Conservation (phyloP, 2,888 invertebrate species). For the Trachelus stipa region DNA sequence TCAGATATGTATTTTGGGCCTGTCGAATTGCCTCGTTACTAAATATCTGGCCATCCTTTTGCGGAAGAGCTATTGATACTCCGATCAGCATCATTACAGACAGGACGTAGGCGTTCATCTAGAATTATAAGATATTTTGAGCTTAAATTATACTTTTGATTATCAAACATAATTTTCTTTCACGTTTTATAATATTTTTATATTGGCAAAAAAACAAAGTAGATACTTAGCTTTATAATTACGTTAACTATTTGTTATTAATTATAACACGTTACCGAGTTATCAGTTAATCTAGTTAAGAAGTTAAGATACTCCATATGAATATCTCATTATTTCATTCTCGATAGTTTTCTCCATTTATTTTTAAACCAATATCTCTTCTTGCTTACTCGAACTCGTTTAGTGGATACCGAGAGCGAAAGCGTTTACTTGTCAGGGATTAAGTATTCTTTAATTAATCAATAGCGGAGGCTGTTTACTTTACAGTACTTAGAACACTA, state of each 20-base stretch:
- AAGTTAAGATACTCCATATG: neutral
- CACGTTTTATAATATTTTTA: neutral
- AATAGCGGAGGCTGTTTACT: neutral
- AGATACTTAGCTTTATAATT: neutral
- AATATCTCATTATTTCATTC: neutral
- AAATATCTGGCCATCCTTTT: constrained; percentile 85
- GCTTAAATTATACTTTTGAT: neutral
- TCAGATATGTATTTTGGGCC: constrained; percentile 86
- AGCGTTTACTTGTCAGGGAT: neutral
- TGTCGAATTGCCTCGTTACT: constrained; percentile 89
- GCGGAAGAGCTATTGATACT: constrained; percentile 72
- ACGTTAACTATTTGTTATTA: neutral
- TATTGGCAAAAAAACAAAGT: neutral
- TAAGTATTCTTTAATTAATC: neutral
- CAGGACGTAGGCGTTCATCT: constrained; percentile 59
- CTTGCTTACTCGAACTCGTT: neutral
- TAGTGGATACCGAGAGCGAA: neutral
- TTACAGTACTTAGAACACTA: neutral
- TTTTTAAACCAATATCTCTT: neutral
- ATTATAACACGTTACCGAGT: neutral
- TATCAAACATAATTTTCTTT: neutral
- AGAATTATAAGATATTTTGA: constrained; percentile 11
- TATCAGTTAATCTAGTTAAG: neutral
- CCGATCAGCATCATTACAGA: constrained; percentile 67
- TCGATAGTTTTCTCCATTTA: neutral